These are phyloP conservation scores for Anoncus sp. DNA, from an alignment of 2,888 invertebrate species.

Conservation along the genomic window DNA sequence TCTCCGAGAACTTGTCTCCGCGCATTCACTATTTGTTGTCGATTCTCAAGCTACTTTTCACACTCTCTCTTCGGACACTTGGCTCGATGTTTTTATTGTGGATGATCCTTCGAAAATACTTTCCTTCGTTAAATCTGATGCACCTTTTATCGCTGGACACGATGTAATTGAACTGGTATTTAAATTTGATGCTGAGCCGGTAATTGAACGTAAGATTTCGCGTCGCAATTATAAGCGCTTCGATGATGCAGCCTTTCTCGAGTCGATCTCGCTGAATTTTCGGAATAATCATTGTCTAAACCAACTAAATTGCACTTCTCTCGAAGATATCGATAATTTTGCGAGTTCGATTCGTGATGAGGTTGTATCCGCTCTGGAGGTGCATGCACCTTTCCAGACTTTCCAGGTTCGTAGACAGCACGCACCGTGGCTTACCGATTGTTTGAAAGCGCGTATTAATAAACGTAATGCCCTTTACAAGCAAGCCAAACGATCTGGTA, in stretches of 20 bases:
- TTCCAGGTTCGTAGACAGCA: no score
- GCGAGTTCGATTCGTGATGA: background rate
- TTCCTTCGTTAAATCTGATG: background rate
- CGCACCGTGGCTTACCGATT: constrained; percentile 19
- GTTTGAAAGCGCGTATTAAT: background rate
- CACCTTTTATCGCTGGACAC: constrained; percentile 16
- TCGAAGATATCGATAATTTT: background rate
- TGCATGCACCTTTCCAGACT: background rate
- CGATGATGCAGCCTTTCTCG: background rate
- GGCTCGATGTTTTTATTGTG: constrained; percentile 7
- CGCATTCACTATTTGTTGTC: background rate
- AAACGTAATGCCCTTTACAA: no score
- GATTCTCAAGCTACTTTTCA: constrained; percentile 2
- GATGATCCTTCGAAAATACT: background rate
- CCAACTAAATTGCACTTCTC: no score
- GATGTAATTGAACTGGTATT: background rate
- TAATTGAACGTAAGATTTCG: background rate
- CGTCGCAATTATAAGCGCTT: no score
- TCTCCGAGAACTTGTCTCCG: no score
- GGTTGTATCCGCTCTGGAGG: background rate
- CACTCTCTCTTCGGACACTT: background rate
- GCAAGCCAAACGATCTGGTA: background rate
- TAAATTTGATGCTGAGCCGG: background rate
- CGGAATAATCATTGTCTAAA: no score
- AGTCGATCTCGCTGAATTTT: no score